Conservation (phyloP, 1,140 invertebrate species). For the Drosophila serrata region DNA sequence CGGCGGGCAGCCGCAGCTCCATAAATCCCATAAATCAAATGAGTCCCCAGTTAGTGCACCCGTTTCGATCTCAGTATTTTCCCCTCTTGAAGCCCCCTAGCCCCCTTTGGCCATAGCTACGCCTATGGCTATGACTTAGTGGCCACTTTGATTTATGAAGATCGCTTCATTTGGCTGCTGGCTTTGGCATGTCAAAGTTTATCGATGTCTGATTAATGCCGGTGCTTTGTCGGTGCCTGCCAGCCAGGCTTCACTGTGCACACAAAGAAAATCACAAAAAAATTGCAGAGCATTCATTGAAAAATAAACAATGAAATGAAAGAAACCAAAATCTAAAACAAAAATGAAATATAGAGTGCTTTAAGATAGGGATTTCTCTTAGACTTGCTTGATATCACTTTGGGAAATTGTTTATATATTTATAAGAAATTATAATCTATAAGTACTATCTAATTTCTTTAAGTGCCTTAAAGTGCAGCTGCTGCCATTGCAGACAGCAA, state of each 20-base stretch:
- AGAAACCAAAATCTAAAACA: too few species aligned
- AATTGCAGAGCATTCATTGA: not conserved
- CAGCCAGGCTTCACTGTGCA: constrained; percentile 17
- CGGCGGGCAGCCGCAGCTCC: constrained; percentile 62
- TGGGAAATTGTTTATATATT: not conserved
- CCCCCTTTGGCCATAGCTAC: not conserved
- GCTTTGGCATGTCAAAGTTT: constrained; percentile 73
- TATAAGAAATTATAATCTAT: not conserved
- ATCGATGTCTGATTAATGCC: constrained; percentile 71
- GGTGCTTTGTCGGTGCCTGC: constrained; percentile 43
- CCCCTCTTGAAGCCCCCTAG: not conserved
- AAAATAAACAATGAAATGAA: too few species aligned
- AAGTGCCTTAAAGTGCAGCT: constrained; percentile 12
- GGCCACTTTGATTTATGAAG: constrained; percentile 73
- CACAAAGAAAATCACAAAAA: constrained; percentile 48
- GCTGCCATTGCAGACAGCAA: constrained; percentile 10
- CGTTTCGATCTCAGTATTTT: not conserved
- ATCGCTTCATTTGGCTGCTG: constrained; percentile 68
- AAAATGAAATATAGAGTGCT: not conserved
- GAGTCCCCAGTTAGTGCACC: constrained; percentile 38
- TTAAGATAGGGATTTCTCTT: not conserved
- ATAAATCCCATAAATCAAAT: constrained; percentile 81
- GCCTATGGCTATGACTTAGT: not conserved
- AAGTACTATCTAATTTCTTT: not conserved
- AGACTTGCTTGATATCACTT: too few species aligned